phyloP scores from a whole-genome alignment of 2,113 vertebrate species.

The Caretta caretta region DNA sequence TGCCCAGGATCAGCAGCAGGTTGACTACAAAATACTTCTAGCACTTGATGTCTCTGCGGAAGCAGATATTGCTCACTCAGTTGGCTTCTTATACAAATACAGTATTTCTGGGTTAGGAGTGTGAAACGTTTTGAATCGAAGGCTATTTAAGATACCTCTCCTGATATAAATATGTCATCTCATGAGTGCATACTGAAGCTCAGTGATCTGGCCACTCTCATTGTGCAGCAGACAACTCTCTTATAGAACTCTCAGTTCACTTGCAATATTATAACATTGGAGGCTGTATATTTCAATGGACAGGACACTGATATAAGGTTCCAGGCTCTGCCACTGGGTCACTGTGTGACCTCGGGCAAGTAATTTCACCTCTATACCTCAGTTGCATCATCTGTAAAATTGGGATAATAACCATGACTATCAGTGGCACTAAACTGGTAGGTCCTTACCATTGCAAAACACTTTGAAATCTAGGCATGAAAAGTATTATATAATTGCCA shows the following conservation, averaged over 20 bases:
- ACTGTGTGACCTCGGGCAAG: not conserved
- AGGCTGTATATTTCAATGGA: not conserved
- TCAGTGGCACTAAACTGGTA: not conserved
- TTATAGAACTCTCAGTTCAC: accelerated
- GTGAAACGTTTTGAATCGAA: accelerated
- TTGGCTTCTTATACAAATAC: not conserved
- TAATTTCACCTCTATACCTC: not conserved
- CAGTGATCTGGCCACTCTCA: accelerated
- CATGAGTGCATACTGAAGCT: accelerated
- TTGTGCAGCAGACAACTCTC: not conserved
- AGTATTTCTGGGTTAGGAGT: not conserved
- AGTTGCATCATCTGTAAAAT: not conserved
- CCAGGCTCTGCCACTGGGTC: not conserved
- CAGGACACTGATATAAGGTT: not conserved
- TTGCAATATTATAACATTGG: accelerated
- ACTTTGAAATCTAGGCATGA: not conserved
- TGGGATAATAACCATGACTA: not conserved
- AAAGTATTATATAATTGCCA: not conserved
- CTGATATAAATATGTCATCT: accelerated
- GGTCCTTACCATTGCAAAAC: not conserved
- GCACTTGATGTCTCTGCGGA: slow-evolving; percentile 32
- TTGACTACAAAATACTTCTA: not conserved
- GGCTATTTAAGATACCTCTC: not conserved
- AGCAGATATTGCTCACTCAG: slow-evolving; percentile 27
- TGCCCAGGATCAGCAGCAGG: slow-evolving; percentile 44